Base-by-base conservation (phyloP, 2,113 vertebrate genomes). In the Entomyzon cyanotis region DNA sequence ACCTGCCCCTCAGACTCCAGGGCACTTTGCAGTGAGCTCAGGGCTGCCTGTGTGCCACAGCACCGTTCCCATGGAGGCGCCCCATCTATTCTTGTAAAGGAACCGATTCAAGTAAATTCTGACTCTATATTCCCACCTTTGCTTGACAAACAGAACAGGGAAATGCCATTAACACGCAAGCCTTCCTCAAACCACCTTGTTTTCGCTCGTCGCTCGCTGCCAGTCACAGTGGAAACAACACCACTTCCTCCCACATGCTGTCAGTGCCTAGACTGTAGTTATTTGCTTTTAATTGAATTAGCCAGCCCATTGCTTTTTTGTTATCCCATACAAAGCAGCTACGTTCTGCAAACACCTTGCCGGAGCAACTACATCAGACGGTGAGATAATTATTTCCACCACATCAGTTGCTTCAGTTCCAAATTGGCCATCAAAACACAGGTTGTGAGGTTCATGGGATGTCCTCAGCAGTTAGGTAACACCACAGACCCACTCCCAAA, bases 211-310 rank as follows among this genome's bases (percentile, higher is more conserved):
- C 82, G 25, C 89, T 83, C 33, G 11, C 96, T 97, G 97, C 96
- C 95, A 96, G 96, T 96, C 96, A 97, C 90, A 97, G 92, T 98
- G 98, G 98, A 98, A 98, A 98, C 97, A 95, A 85, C 95, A 97
- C 96, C 97, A 97, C 98, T 98, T 98, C 98, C 98, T 98, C 93
- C 97, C 98, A 97, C 97, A 96, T 95, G 96, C 94, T 95, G 96
- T 97, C 97, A 97, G 96, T 87, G 49, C 96, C 95, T 90, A 89
- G 73, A 58, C 86, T 65, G 88, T 42, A 60, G 55, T 79, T 95
- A 69, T 78, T 95, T 19, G 58, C 86, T 95, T 94, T 75, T 93
- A 94, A 93, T 96, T 84, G 67, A 95, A 89, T 97, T 93, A 96
- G 85, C 74, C 84, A 84, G 79, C 94, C 88, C n/a, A 52, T 81